Evolutionary conservation across 2,797 vertebrate species (phyloP).

Genomic region (Halcyon chelicuti): DNA sequence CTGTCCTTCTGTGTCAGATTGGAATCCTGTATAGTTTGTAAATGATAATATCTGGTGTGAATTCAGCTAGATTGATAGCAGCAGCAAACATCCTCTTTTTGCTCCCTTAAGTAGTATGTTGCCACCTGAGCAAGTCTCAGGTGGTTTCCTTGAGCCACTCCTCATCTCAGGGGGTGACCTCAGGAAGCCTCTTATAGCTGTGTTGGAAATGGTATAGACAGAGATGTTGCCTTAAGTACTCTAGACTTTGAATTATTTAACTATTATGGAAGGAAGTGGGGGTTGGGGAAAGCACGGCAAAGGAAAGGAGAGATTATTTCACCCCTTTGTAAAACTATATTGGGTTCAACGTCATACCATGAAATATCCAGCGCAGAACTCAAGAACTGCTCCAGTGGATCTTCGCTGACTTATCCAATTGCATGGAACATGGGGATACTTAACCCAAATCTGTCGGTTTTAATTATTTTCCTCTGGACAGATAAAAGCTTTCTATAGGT

Average conservation of each 20-base stretch:
- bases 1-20: background rate
- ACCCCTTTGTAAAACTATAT: slow-evolving; percentile 10
- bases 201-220: slow-evolving; percentile 14
- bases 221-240: slow-evolving; percentile 52
- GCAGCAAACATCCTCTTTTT: slow-evolving; percentile 4
- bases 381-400: slow-evolving; percentile 70
- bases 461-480: slow-evolving; percentile 82
- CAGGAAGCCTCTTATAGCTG: slow-evolving; percentile 30
- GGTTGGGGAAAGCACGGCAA: background rate
- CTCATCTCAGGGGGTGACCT: slow-evolving; percentile 3
- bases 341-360: slow-evolving; percentile 43
- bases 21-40: background rate
- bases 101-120: background rate
- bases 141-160: slow-evolving; percentile 2
- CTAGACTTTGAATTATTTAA: slow-evolving; percentile 60
- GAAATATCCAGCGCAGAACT: slow-evolving; percentile 59
- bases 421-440: slow-evolving; percentile 77
- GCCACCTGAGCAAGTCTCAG: slow-evolving; percentile 21
- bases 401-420: slow-evolving; percentile 70
- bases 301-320: slow-evolving; percentile 13
- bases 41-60: background rate
- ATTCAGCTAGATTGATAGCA: slow-evolving; percentile 3
- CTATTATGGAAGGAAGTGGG: slow-evolving; percentile 18
- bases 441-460: slow-evolving; percentile 85
- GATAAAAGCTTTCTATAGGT: slow-evolving; percentile 86